A percentile compares a stretch with the other conserved stretches of the same genome.
These are phyloP conservation scores for Pocota personata DNA, from an alignment of 2,888 invertebrate genomes.

Conservation along the genomic window DNA sequence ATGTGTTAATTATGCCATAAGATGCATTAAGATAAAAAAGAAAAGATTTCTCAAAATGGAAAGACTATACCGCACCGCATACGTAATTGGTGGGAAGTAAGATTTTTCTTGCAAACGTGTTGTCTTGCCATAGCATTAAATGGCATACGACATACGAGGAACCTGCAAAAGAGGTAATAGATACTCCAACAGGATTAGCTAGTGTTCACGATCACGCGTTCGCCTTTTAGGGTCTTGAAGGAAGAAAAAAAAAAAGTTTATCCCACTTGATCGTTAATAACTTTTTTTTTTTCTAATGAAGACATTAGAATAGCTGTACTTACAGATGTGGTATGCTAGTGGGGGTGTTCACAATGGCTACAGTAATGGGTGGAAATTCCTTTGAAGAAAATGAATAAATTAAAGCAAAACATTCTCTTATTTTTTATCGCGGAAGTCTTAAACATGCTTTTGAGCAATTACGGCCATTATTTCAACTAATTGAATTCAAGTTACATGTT, in stretches of 20 bases:
- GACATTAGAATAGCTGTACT: slow-evolving; percentile 52
- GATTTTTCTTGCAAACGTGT: slow-evolving; percentile 36
- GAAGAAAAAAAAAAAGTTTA: slow-evolving; percentile 20
- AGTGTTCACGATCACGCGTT: slow-evolving; percentile 72
- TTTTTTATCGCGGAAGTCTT: slow-evolving; percentile 6
- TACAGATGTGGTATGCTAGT: slow-evolving; percentile 7
- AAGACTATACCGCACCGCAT: slow-evolving; percentile 46
- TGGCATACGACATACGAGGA: slow-evolving; percentile 50
- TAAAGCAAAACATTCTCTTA: slow-evolving; percentile 9
- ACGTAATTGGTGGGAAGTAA: slow-evolving; percentile 66
- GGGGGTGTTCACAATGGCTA: slow-evolving; percentile 43
- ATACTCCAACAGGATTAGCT: slow-evolving; percentile 71
- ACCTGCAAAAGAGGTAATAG: slow-evolving; percentile 64
- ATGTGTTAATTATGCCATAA: slow-evolving; percentile 73
- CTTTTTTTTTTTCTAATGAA: slow-evolving; percentile 68
- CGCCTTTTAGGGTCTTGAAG: slow-evolving; percentile 63
- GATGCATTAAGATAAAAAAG: slow-evolving; percentile 42
- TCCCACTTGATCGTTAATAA: slow-evolving; percentile 70
- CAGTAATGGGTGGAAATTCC: slow-evolving; percentile 46
- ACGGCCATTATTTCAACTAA: slow-evolving; percentile 53
- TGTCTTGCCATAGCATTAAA: slow-evolving; percentile 44
- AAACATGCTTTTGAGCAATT: slow-evolving; percentile 40
- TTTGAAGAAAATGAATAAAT: slow-evolving; percentile 55
- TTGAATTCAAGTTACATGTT: slow-evolving; percentile 44
- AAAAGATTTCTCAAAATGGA: slow-evolving; percentile 47